Conservation (phyloP, 2,888 invertebrate species). For the Lasioglossum zephyrum region DNA sequence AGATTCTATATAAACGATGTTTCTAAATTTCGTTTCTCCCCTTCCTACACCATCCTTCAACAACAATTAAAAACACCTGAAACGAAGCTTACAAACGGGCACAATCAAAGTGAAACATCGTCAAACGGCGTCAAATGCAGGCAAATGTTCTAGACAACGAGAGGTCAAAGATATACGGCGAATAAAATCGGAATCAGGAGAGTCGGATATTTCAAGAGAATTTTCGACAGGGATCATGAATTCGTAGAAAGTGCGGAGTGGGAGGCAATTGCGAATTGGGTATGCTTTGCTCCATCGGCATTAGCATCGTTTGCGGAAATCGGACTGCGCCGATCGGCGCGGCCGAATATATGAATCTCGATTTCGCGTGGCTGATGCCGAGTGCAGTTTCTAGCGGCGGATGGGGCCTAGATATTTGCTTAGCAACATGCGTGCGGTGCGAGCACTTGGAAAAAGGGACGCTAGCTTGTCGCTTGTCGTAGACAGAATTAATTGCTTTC, state of each 20-base stretch:
- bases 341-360: slow-evolving; percentile 74
- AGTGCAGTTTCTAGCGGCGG: slow-evolving; percentile 69
- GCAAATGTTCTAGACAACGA: neutral
- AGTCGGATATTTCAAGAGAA: too few species aligned
- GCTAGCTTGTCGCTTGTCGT: slow-evolving; percentile 25
- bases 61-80: neutral
- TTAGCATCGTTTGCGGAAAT: slow-evolving; percentile 72
- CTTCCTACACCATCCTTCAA: neutral
- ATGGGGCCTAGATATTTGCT: slow-evolving; percentile 64
- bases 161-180: slow-evolving; percentile 29
- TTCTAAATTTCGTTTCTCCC: neutral
- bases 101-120: too few species aligned
- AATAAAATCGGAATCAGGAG: neutral
- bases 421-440: slow-evolving; percentile 60
- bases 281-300: slow-evolving; percentile 44
- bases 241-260: slow-evolving; percentile 44
- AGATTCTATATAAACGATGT: too few species aligned
- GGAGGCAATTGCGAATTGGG: slow-evolving; percentile 70
- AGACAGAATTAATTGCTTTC: slow-evolving; percentile 51
- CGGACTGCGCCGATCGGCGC: slow-evolving; percentile 66
- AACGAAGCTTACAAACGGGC: neutral
- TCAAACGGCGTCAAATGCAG: too few species aligned
- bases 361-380: slow-evolving; percentile 37
- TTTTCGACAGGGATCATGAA: slow-evolving; percentile 3
- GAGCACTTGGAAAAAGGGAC: neutral